Percentiles rank a stretch among this genome's conserved stretches.
These are phyloP conservation scores for Regulus satrapa DNA, from an alignment of 2,113 vertebrate species.

Conservation along the genomic window DNA sequence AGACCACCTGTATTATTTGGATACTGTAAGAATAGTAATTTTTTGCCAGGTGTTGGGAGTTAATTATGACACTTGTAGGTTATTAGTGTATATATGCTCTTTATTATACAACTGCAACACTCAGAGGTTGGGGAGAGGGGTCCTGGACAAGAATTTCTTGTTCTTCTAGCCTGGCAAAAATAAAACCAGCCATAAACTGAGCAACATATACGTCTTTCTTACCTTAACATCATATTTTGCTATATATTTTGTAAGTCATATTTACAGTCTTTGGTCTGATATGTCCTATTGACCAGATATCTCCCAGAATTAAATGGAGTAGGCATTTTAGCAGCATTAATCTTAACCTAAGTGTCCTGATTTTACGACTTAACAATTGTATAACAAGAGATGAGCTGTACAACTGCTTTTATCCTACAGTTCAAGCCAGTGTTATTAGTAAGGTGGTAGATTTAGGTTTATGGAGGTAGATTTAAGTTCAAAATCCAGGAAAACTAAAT, in stretches of 20 bases:
- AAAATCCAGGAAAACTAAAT: background rate
- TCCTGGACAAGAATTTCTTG: background rate
- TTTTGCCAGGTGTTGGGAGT: background rate
- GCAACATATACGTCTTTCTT: background rate
- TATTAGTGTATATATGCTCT: background rate
- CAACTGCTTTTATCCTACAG: background rate
- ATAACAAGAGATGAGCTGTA: background rate
- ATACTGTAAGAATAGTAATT: background rate
- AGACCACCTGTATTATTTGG: background rate
- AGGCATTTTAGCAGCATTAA: background rate
- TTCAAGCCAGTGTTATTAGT: conserved; percentile 13
- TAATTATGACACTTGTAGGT: background rate
- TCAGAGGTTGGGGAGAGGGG: background rate
- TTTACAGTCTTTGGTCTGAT: background rate
- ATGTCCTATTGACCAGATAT: background rate
- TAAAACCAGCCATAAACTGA: background rate
- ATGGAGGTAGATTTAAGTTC: background rate
- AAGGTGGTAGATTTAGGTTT: background rate
- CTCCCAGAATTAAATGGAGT: background rate
- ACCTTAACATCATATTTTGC: background rate
- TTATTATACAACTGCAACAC: background rate
- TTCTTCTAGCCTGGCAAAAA: background rate
- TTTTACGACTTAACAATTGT: conserved; percentile 16
- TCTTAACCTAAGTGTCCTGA: conserved; percentile 3
- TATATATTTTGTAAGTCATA: background rate